Percentiles rank a stretch among this genome's conserved stretches.
These are phyloP conservation scores for Caenorhabditis panamensis DNA, from an alignment of 2,888 invertebrate genomes.

Conservation along the genomic window DNA sequence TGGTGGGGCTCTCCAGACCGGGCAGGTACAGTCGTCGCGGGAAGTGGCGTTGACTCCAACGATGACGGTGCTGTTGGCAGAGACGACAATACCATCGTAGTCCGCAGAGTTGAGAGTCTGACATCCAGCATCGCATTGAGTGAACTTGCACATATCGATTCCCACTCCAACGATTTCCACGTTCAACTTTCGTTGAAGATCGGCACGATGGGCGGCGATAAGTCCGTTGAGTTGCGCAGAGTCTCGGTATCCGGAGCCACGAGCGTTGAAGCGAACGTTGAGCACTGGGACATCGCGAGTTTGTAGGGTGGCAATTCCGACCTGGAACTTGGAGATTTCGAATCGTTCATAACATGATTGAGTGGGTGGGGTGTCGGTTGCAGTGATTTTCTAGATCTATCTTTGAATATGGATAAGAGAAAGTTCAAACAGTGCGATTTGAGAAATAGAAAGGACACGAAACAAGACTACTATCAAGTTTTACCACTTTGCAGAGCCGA, in stretches of 20 bases:
- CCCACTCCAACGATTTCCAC: conserved; percentile 85
- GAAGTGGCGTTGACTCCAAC: conserved; percentile 92
- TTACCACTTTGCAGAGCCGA: conserved; percentile 54
- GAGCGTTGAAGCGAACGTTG: conserved; percentile 79
- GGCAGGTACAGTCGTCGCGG: conserved; percentile 80
- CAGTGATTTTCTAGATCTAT: neutral
- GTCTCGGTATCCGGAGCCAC: conserved; percentile 85
- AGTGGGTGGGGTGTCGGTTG: neutral
- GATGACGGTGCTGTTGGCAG: conserved; percentile 95
- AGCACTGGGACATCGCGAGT: conserved; percentile 71
- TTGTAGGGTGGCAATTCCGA: conserved; percentile 74
- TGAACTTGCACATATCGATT: conserved; percentile 85
- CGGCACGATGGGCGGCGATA: conserved; percentile 89
- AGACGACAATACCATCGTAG: conserved; percentile 91
- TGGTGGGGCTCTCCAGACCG: conserved; percentile 92
- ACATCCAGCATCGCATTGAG: conserved; percentile 80
- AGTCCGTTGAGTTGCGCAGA: conserved; percentile 95
- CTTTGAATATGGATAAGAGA: neutral
- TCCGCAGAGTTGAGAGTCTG: conserved; percentile 76
- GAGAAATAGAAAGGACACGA: neutral
- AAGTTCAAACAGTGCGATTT: neutral
- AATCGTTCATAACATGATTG: neutral
- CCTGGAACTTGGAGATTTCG: conserved; percentile 84
- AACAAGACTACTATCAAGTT: neutral
- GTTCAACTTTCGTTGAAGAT: conserved; percentile 83